These are phyloP conservation scores for Patiria pectinifera DNA, from an alignment of 53 echinoderm and acorn worm species.

Conservation along the genomic window DNA sequence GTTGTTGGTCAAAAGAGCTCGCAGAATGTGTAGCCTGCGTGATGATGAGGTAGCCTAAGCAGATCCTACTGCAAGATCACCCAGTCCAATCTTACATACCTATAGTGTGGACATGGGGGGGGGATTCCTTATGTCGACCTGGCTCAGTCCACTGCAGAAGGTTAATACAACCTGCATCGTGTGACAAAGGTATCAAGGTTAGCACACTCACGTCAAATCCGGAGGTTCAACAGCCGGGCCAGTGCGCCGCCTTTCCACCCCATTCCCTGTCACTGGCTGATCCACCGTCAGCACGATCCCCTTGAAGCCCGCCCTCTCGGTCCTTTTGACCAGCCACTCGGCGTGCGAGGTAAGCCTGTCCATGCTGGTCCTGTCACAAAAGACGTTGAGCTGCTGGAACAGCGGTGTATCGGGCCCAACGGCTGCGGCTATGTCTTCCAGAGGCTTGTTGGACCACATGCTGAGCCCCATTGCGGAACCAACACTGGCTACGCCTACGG, in stretches of 20 bases:
- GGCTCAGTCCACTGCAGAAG: no score
- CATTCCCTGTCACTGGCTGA: neutral
- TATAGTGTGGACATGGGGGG: no score
- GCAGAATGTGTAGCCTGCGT: no score
- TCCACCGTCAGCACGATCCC: constrained; percentile 16
- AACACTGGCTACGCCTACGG: neutral
- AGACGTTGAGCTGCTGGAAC: constrained; percentile 18
- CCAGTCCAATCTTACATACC: no score
- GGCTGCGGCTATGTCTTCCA: constrained; percentile 28
- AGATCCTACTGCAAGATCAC: no score
- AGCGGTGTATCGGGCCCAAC: neutral
- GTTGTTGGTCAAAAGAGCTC: no score
- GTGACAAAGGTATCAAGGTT: no score
- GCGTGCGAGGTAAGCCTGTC: neutral
- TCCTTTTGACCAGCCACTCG: neutral
- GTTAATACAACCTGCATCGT: no score
- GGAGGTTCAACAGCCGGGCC: neutral
- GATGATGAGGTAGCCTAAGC: no score
- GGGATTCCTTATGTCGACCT: no score
- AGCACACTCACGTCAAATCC: no score
- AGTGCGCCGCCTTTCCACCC: neutral
- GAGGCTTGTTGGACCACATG: neutral
- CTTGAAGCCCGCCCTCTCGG: constrained; percentile 9
- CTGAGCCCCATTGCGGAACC: constrained; percentile 17
- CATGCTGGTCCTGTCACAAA: neutral